Base-by-base conservation (phyloP, 2,113 vertebrate species). In the Columba livia region DNA sequence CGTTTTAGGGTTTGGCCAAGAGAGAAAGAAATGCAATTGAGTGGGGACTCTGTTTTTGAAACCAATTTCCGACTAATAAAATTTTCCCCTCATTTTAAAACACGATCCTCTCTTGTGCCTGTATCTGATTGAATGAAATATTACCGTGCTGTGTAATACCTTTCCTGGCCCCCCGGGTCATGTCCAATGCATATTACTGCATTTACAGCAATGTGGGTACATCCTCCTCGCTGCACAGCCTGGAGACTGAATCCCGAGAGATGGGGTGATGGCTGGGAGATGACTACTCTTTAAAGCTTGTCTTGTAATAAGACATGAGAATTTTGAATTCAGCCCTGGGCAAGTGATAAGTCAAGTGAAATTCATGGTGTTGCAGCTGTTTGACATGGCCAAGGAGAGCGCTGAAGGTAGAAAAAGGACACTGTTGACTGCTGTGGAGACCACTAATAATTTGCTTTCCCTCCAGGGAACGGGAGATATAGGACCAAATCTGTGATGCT, bases 51-150 rank as follows among this genome's bases (percentile, higher is more conserved):
- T 85, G 61, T 4, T 88, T 88, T 66, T 42, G 28, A 83, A 91
- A 70, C 66, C 36, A 62, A 74, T 94, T 94, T 90, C 75, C 79
- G 56, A 24, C 72, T 91, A 66, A 95, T 86, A 79, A 42, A 5
- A 25, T 79, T 53, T 53, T 5, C 29, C 34, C 21, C 82, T 94
- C 56, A n/a, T 78, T 94, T 91, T 85, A 71, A 85, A 79, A 82
- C 51, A n/a, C 0, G 1, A 7, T 79, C 36, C 66, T 66, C 84
- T 88, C 88, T 42, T 80, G 88, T 85, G 80, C 71, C 71, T 66
- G 0, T 56, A 18, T 71, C 71, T 70, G 79, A 93, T 74, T 24
- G 84, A 90, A 85, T 66, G 61, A 94, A 79, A 36, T 70, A 74
- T 79, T 51, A 12, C 61, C 40, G n/a, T 11, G 47, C 71, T 60